Conservation (phyloP, 1,140 invertebrate genomes). For the Drosophila ohnishii region DNA sequence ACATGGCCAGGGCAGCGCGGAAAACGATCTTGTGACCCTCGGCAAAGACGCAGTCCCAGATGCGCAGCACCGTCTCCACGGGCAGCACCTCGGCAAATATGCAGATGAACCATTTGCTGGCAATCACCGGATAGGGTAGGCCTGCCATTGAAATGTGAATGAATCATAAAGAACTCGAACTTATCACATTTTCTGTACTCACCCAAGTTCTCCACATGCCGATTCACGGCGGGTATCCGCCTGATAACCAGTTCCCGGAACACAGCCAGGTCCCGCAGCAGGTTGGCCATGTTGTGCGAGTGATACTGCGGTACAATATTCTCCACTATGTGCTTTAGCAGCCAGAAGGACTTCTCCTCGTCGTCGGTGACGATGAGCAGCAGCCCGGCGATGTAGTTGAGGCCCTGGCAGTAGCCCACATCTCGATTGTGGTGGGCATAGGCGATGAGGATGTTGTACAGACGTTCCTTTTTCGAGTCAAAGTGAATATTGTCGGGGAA, state of each 20-base stretch:
- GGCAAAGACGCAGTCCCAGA: conserved; percentile 97
- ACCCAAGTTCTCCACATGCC: conserved; percentile 89
- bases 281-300: conserved; percentile 92
- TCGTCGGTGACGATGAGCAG: conserved; percentile 92
- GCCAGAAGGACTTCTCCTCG: conserved; percentile 96
- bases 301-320: conserved; percentile 95
- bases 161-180: not conserved
- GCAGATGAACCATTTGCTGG: conserved; percentile 97
- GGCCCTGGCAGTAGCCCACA: conserved; percentile 96
- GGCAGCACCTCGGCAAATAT: conserved; percentile 95
- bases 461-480: conserved; percentile 88
- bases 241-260: conserved; percentile 92
- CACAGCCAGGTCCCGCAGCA: conserved; percentile 94
- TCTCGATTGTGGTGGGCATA: conserved; percentile 93
- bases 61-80: conserved; percentile 94
- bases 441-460: conserved; percentile 94
- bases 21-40: conserved; percentile 94
- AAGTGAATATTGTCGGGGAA: conserved; percentile 98
- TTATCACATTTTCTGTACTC: conserved; percentile 16
- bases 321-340: conserved; percentile 93
- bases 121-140: conserved; percentile 93
- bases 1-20: conserved; percentile 90
- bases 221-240: conserved; percentile 90
- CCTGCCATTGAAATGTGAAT: conserved; percentile 60
- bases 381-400: conserved; percentile 95